These are phyloP conservation scores for Cephus runcator DNA, from an alignment of 2,888 invertebrate species.

Conservation along the genomic window DNA sequence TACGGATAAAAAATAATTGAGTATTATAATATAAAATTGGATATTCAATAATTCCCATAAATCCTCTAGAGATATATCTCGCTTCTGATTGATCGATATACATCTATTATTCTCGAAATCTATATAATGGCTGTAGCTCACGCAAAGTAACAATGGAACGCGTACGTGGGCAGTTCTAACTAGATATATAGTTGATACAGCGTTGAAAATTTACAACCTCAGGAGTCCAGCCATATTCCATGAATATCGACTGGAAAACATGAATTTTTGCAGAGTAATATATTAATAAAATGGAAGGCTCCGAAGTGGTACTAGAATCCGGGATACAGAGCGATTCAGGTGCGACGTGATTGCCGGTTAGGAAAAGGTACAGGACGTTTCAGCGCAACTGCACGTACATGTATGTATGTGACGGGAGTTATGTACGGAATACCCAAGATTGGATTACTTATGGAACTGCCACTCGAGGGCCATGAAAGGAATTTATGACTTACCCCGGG, in stretches of 20 bases:
- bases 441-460: constrained; percentile 52
- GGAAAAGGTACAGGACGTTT: neutral
- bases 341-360: neutral
- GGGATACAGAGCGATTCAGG: neutral
- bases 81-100: neutral
- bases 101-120: neutral
- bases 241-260: too few species aligned
- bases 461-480: constrained; percentile 36
- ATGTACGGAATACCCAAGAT: constrained; percentile 44
- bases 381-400: neutral
- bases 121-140: neutral
- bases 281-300: neutral
- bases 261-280: neutral
- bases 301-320: neutral
- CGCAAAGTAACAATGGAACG: neutral
- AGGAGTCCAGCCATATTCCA: neutral
- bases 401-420: constrained; percentile 24
- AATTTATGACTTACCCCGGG: constrained; percentile 39
- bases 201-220: neutral
- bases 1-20: neutral
- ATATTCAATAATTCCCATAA: neutral
- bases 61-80: neutral
- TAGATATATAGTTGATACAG: neutral
- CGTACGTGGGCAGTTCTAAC: neutral
- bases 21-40: neutral